Percentiles rank a stretch among this genome's conserved stretches.
phyloP scores from a whole-genome alignment of 2,888 invertebrate species.

The Caenorhabditis angaria region DNA sequence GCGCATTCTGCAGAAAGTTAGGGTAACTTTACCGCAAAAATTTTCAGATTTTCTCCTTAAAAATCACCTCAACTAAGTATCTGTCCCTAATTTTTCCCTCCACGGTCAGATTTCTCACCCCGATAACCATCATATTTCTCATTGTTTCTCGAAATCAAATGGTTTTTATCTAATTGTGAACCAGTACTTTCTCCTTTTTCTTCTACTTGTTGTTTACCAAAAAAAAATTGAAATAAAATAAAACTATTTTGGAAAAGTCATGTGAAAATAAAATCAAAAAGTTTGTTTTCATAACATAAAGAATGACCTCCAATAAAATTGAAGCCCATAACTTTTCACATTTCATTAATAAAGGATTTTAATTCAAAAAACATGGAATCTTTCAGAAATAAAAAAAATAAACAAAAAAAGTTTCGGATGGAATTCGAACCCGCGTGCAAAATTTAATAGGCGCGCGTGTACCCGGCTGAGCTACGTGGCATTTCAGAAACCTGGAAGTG shows the following conservation, averaged over 20 bases:
- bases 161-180: not conserved
- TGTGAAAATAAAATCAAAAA: too few species aligned
- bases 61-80: too few species aligned
- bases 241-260: not conserved
- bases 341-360: not conserved
- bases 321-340: slow-evolving; percentile 4
- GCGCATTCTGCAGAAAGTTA: too few species aligned
- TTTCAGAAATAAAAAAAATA: not conserved
- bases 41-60: too few species aligned
- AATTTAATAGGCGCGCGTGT: too few species aligned
- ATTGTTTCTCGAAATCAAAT: not conserved
- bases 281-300: too few species aligned
- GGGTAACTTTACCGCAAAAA: too few species aligned
- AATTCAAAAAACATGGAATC: not conserved
- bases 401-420: not conserved
- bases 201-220: not conserved
- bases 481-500: too few species aligned
- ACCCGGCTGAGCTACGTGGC: too few species aligned
- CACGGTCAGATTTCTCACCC: too few species aligned
- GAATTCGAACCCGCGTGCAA: too few species aligned
- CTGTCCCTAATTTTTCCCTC: too few species aligned
- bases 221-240: not conserved
- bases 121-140: not conserved
- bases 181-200: not conserved
- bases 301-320: not conserved